Conservation (phyloP, 2,797 vertebrate genomes). For the Channa striata region DNA sequence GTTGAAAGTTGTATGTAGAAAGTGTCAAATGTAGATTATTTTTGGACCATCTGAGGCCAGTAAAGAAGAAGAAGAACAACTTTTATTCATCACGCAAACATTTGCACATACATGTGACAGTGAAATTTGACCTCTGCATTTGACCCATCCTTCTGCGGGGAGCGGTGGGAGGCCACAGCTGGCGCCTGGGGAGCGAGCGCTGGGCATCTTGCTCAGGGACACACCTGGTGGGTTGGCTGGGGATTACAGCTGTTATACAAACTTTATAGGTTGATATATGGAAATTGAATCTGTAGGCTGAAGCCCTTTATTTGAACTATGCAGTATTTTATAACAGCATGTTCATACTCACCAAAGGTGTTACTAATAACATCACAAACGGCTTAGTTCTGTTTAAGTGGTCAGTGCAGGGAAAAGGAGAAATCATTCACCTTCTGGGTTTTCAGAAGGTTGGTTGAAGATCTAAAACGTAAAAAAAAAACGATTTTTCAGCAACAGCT, state of each 20-base stretch:
- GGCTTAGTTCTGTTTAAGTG: background rate
- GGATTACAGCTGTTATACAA: too few relatives aligned
- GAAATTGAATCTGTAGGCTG: background rate
- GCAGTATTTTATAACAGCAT: constrained; percentile 2
- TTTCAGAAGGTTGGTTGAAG: constrained; percentile 1
- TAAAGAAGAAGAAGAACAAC: too few relatives aligned
- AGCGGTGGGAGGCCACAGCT: too few relatives aligned
- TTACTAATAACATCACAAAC: background rate
- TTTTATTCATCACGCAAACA: too few relatives aligned
- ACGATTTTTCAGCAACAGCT: constrained; percentile 15
- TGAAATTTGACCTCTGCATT: too few relatives aligned
- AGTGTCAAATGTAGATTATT: too few relatives aligned
- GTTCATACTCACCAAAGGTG: background rate
- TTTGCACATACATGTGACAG: too few relatives aligned
- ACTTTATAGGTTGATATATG: background rate
- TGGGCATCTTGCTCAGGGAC: too few relatives aligned
- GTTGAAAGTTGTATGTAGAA: background rate
- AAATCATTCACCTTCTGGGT: constrained; percentile 7
- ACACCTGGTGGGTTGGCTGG: too few relatives aligned
- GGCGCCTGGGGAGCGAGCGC: too few relatives aligned
- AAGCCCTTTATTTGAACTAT: background rate
- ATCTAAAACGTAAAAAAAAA: constrained; percentile 22
- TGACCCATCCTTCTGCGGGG: too few relatives aligned
- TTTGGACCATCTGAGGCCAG: too few relatives aligned
- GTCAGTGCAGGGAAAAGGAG: background rate